Base-by-base conservation (phyloP, 1,140 invertebrate genomes). In the Oscheius sp. region DNA sequence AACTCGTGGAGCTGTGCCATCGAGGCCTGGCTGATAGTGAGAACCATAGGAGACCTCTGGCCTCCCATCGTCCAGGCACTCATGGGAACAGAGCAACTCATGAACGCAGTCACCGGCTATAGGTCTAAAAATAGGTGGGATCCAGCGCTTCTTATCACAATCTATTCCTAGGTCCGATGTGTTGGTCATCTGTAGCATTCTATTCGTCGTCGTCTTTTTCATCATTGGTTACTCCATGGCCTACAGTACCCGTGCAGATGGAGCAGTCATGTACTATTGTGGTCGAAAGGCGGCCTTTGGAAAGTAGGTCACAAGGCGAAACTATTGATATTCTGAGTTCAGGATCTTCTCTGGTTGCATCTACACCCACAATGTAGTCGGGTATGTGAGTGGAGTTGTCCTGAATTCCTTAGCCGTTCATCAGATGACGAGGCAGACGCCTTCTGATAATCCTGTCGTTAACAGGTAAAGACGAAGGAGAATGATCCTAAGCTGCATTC, bases 241-340 rank as follows among this genome's bases (percentile, higher is more conserved):
- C 15, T 69, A 26, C 32, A 18, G 32, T 10, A 29, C 31, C 10
- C 26, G 63, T 7, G 32, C 15, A 31, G 35, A 23, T 23, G 67
- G 67, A n/a, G n/a, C 18, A 28, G 67, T 69, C 67, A 65, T 68
- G 63, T 69, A 68, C 64, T 69, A 73, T 29, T 69, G 67, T 42
- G 67, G 67, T 15, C 7, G 67, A 67, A 69, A 69, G 38, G 67
- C 67, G 7, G 63, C 67, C 15, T 69, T 69, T 35, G 23, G 55
- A 23, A 69, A 69, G 67, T 69, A 26, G 29, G 63, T 32, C 18
- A 73, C 64, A 42, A 7, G 38, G 7, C 7, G 38, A 42, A 42
- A 42, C 38, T 10, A 7, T 10, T 7, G 7, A 42, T 7, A 10
- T 42, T 10, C 38, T 7, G 38, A 42, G 7, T 59, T 59, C 55